These are phyloP conservation scores for Falcaria lacertinaria DNA, from an alignment of 2,888 invertebrate species.

Conservation along the genomic window DNA sequence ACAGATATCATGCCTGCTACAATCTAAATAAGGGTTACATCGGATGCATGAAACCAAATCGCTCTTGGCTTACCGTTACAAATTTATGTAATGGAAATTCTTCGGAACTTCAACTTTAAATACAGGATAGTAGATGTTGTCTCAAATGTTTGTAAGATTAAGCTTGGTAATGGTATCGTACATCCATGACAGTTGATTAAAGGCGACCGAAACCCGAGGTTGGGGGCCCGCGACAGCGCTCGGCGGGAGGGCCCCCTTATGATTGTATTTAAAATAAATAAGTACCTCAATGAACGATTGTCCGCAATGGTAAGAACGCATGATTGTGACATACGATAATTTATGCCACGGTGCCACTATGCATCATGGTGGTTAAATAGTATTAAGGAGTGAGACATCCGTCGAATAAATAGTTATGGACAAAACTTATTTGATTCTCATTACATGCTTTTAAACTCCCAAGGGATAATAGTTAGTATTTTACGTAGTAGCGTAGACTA, in stretches of 20 bases:
- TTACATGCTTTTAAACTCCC: neutral
- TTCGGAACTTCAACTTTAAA: neutral
- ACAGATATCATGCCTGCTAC: constrained; percentile 20
- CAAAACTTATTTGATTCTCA: neutral
- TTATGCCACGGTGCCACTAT: constrained; percentile 30
- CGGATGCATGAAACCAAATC: constrained; percentile 1
- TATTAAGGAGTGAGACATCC: neutral
- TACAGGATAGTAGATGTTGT: constrained; percentile 6
- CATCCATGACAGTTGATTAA: constrained; percentile 77
- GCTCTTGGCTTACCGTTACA: neutral
- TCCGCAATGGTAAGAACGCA: constrained; percentile 48
- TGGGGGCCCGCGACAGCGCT: constrained; percentile 75
- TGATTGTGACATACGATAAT: constrained; percentile 50
- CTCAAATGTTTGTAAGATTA: constrained; percentile 3
- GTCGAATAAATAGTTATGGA: neutral
- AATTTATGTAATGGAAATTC: neutral
- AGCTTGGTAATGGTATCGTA: constrained; percentile 51
- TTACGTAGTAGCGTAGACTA: no score
- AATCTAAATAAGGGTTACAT: neutral
- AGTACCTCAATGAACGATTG: constrained; percentile 79
- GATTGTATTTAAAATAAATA: constrained; percentile 80
- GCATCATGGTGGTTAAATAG: constrained; percentile 9
- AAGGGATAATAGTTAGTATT: no score
- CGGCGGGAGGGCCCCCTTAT: constrained; percentile 73
- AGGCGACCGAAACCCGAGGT: constrained; percentile 75